A percentile compares a stretch with the other conserved stretches of the same genome.
Conservation (phyloP, 2,888 invertebrate genomes). For the Amblyteles armatorius region DNA sequence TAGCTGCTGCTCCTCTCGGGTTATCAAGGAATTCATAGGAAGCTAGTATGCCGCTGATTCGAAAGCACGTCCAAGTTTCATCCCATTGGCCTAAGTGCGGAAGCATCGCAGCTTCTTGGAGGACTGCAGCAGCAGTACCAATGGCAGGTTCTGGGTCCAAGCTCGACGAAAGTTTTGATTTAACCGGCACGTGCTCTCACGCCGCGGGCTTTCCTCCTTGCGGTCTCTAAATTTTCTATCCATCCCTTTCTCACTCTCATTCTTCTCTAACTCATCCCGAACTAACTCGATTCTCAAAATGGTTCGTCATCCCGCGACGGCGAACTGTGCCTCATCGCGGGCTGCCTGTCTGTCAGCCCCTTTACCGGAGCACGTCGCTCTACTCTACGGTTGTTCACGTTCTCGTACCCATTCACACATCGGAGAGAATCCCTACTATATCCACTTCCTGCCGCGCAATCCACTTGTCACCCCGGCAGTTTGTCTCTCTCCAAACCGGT, state of each 20-base stretch:
- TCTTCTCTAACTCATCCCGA: slow-evolving; percentile 43
- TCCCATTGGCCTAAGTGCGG: slow-evolving; percentile 43
- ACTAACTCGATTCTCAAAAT: slow-evolving; percentile 70
- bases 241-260: slow-evolving; percentile 16
- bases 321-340: slow-evolving; percentile 22
- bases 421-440: background rate
- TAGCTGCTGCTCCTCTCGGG: slow-evolving; percentile 36
- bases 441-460: slow-evolving; percentile 15
- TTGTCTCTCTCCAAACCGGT: slow-evolving; percentile 14
- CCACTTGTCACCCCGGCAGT: slow-evolving; percentile 38
- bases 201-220: slow-evolving; percentile 48
- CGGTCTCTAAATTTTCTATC: slow-evolving; percentile 1
- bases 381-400: slow-evolving; percentile 22
- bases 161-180: slow-evolving; percentile 73
- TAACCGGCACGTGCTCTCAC: slow-evolving; percentile 68
- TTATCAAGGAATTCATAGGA: slow-evolving; percentile 63
- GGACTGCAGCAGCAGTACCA: slow-evolving; percentile 44
- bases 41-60: slow-evolving; percentile 59
- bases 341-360: slow-evolving; percentile 16
- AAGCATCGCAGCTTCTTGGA: slow-evolving; percentile 67
- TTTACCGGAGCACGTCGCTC: slow-evolving; percentile 21
- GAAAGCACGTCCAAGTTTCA: slow-evolving; percentile 60
- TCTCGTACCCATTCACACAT: background rate
- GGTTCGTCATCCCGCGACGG: slow-evolving; percentile 46
- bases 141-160: slow-evolving; percentile 54